Evolutionary conservation across 1,140 invertebrate species (phyloP).

Genomic region (Acromyrmex charruanus): DNA sequence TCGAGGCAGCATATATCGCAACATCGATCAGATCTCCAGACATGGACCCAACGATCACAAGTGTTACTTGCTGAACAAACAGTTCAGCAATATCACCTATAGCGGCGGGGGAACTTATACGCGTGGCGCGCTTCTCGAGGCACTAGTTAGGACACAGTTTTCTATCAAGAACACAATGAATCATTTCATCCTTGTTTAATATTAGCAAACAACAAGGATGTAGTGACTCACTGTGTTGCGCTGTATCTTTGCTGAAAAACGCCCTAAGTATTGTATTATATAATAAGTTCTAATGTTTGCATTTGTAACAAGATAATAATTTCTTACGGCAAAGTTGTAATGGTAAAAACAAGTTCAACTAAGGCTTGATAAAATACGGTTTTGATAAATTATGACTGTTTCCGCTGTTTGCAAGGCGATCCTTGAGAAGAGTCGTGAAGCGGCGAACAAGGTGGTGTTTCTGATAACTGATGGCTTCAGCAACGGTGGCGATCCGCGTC

Average conservation of each 20-base stretch:
- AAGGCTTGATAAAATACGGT: too few species aligned
- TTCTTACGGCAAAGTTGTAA: too few species aligned
- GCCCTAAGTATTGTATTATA: too few species aligned
- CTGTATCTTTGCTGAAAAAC: too few species aligned
- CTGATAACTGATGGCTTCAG: constrained; percentile 92
- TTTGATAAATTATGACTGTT: too few species aligned
- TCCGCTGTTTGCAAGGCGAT: constrained; percentile 85
- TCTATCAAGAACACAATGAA: too few species aligned
- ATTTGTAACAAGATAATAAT: too few species aligned
- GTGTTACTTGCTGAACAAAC: constrained; percentile 89
- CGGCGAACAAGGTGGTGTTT: constrained; percentile 89
- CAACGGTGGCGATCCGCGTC: constrained; percentile 90
- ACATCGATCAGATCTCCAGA: constrained; percentile 89
- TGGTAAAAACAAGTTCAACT: too few species aligned
- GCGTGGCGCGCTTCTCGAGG: constrained; percentile 89
- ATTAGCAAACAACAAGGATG: too few species aligned
- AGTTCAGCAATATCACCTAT: constrained; percentile 89
- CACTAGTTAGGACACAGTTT: constrained; percentile 86
- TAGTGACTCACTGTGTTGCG: too few species aligned
- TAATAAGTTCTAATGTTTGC: too few species aligned
- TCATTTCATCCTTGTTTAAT: too few species aligned
- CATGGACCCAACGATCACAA: constrained; percentile 87
- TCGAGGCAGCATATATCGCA: constrained; percentile 81
- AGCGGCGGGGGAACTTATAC: constrained; percentile 91
- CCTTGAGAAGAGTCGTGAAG: constrained; percentile 85